Evolutionary conservation across 2,113 vertebrate genomes (phyloP).

Genomic region (Prunella fulvescens): DNA sequence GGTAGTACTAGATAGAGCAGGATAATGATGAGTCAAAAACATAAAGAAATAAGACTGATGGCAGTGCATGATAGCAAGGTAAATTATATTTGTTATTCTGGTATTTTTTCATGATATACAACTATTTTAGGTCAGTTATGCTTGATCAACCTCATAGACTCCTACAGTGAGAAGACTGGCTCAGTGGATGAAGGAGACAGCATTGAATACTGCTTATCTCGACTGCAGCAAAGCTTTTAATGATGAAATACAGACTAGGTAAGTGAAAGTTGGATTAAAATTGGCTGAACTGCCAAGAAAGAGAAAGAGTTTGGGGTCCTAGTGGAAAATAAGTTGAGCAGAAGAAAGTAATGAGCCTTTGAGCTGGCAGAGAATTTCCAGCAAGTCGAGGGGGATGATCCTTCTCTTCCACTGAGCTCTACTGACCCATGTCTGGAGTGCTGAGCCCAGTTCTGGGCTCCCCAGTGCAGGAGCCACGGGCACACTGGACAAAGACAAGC

Average conservation of each 20-base stretch:
- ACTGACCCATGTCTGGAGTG: background rate
- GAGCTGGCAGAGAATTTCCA: background rate
- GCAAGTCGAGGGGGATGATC: accelerated
- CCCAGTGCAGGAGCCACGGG: too few species aligned
- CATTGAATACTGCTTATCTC: background rate
- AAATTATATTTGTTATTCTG: background rate
- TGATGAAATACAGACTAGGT: background rate
- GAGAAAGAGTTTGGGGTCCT: background rate
- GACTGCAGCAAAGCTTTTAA: background rate
- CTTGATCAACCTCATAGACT: background rate
- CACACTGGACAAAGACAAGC: background rate
- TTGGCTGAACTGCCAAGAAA: background rate
- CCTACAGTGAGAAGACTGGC: background rate
- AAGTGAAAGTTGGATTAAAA: background rate
- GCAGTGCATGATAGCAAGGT: background rate
- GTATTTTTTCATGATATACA: background rate
- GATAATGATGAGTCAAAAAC: background rate
- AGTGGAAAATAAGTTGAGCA: background rate
- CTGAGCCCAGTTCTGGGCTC: background rate
- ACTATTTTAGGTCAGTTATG: background rate
- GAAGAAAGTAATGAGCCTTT: background rate
- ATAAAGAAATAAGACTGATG: background rate
- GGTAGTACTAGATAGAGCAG: background rate
- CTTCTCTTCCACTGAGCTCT: background rate
- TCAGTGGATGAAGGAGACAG: background rate